phyloP scores from a whole-genome alignment of 2,113 vertebrate genomes.

The Natator depressus region DNA sequence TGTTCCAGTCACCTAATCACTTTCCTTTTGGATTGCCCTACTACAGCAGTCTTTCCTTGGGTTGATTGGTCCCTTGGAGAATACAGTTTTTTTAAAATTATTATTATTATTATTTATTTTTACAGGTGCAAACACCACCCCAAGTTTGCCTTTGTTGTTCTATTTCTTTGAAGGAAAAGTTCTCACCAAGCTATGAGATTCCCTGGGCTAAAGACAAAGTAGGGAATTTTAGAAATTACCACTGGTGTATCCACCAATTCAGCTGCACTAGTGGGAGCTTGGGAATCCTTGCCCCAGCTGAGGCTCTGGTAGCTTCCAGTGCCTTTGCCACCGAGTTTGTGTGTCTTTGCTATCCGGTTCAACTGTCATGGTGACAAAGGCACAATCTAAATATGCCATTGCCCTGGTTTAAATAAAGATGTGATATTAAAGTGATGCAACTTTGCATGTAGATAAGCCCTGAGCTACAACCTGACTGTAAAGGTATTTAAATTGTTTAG shows the following conservation, averaged over 20 bases:
- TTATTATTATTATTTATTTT: background rate
- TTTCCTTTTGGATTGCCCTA: background rate
- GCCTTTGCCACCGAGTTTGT: background rate
- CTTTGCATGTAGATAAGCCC: background rate
- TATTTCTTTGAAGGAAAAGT: background rate
- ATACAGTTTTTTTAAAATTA: background rate
- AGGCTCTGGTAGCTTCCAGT: background rate
- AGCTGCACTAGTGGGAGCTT: background rate
- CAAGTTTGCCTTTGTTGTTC: background rate
- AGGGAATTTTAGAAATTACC: rapidly evolving
- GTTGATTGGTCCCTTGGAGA: background rate
- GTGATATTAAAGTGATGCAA: background rate
- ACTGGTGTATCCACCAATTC: background rate
- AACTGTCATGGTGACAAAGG: background rate
- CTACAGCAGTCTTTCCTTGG: background rate
- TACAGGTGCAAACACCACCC: background rate
- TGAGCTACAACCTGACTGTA: background rate
- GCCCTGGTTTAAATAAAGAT: background rate
- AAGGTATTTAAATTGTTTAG: background rate
- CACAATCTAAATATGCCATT: background rate
- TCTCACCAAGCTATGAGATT: background rate
- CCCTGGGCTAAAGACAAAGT: background rate
- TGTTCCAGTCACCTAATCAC: background rate
- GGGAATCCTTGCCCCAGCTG: background rate
- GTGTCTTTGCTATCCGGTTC: background rate